phyloP scores from a whole-genome alignment of 2,797 vertebrate species.

The Sciurus carolinensis region DNA sequence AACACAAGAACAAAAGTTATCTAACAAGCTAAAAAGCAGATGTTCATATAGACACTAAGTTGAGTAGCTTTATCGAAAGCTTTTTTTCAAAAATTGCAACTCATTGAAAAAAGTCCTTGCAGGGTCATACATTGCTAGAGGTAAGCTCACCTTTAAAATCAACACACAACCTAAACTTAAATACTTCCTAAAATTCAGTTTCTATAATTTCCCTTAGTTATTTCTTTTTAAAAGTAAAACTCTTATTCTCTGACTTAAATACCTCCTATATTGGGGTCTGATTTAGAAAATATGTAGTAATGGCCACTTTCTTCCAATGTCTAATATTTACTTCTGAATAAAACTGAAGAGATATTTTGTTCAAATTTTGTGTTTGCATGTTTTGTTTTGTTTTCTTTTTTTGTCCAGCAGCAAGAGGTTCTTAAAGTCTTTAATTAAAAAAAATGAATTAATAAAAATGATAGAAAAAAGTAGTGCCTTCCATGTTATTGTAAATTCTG shows the following conservation, averaged over 20 bases:
- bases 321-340: conserved; percentile 30
- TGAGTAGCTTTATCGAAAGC: not conserved
- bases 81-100: not conserved
- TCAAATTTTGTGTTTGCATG: not conserved
- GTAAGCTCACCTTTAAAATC: conserved; percentile 5
- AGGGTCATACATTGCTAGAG: not conserved
- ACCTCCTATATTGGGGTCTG: not conserved
- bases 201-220: not conserved
- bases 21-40: conserved; percentile 2
- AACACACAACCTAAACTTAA: conserved; percentile 14
- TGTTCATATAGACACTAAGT: not conserved
- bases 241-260: conserved; percentile 40
- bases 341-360: not conserved
- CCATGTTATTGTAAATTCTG: not conserved
- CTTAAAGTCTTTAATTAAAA: not conserved
- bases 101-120: not conserved
- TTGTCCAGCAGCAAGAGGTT: conserved; percentile 1
- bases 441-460: not conserved
- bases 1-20: not conserved
- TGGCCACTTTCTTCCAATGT: not conserved
- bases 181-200: not conserved
- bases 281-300: conserved; percentile 4
- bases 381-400: not conserved
- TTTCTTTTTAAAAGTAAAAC: conserved; percentile 29
- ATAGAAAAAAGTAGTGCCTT: not conserved